Conservation (phyloP, 2,113 vertebrate species). For the Furnarius figulus region DNA sequence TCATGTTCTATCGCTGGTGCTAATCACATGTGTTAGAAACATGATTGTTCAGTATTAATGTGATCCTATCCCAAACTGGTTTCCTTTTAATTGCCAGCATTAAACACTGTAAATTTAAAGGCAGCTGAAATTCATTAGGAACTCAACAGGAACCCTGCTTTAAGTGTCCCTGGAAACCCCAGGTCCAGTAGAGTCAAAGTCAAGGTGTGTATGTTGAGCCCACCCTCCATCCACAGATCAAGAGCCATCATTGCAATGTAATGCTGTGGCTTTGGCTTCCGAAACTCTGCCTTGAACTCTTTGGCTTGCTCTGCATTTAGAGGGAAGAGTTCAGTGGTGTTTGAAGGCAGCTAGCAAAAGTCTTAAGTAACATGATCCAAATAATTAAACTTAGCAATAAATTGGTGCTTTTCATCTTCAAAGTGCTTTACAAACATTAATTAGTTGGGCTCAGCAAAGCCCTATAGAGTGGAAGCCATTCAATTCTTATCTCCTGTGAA, state of each 20-base stretch:
- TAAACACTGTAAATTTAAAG: neutral
- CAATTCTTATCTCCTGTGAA: neutral
- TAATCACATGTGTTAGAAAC: neutral
- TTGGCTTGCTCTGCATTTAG: neutral
- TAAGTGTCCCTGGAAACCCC: neutral
- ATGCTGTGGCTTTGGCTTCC: neutral
- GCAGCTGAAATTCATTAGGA: neutral
- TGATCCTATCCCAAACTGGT: fast-evolving
- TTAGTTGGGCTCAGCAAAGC: neutral
- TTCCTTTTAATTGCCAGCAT: neutral
- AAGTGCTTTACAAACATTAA: conserved; percentile 28
- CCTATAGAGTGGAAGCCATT: neutral
- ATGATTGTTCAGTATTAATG: neutral
- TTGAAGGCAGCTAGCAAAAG: conserved; percentile 15
- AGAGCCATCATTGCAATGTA: fast-evolving
- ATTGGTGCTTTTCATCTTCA: conserved; percentile 45
- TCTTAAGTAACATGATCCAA: conserved; percentile 20
- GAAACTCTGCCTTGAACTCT: neutral
- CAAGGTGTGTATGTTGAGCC: neutral
- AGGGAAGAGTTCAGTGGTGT: neutral
- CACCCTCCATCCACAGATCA: neutral
- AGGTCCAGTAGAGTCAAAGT: neutral
- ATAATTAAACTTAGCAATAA: conserved; percentile 22
- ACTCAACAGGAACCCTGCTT: neutral
- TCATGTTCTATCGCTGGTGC: neutral